A percentile compares a stretch with the other conserved stretches of the same genome.
These are phyloP conservation scores for Leuciscus idus DNA, from an alignment of 2,113 vertebrate species.

Conservation along the genomic window DNA sequence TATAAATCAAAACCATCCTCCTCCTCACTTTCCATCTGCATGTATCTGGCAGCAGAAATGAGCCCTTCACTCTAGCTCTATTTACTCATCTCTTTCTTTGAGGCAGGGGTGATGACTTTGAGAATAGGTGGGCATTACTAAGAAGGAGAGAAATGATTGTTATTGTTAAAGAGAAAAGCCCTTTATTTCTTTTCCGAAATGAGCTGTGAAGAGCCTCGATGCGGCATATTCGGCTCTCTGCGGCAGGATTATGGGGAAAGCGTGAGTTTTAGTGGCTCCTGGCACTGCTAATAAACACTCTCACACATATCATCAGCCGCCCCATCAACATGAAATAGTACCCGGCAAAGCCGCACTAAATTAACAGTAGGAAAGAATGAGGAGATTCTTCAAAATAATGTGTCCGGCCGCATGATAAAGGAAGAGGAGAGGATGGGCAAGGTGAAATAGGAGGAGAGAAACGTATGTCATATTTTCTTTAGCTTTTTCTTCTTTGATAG, in stretches of 20 bases:
- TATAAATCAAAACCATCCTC: conserved; percentile 22
- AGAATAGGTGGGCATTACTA: conserved; percentile 39
- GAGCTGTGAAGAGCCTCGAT: conserved; percentile 27
- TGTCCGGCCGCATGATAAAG: conserved; percentile 43
- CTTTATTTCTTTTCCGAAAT: conserved; percentile 41
- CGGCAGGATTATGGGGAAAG: conserved; percentile 44
- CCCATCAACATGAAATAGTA: conserved; percentile 55
- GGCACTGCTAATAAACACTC: conserved; percentile 55
- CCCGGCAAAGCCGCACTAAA: conserved; percentile 47
- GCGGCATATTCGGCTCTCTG: not conserved
- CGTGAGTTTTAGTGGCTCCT: conserved; percentile 50
- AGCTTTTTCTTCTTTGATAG: conserved; percentile 39
- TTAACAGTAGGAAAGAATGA: conserved; percentile 52
- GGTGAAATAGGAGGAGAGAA: conserved; percentile 51
- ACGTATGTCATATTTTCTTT: conserved; percentile 49
- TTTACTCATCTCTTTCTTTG: conserved; percentile 27
- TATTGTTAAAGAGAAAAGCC: conserved; percentile 45
- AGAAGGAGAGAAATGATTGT: conserved; percentile 34
- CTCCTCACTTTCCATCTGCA: conserved; percentile 16
- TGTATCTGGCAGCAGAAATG: conserved; percentile 12
- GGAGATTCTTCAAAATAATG: conserved; percentile 61
- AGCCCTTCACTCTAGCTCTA: not conserved
- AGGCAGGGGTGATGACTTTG: conserved; percentile 36
- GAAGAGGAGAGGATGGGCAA: conserved; percentile 58
- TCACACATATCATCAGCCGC: conserved; percentile 51